Conservation (phyloP, 2,113 vertebrate genomes). For the Microtus pennsylvanicus region DNA sequence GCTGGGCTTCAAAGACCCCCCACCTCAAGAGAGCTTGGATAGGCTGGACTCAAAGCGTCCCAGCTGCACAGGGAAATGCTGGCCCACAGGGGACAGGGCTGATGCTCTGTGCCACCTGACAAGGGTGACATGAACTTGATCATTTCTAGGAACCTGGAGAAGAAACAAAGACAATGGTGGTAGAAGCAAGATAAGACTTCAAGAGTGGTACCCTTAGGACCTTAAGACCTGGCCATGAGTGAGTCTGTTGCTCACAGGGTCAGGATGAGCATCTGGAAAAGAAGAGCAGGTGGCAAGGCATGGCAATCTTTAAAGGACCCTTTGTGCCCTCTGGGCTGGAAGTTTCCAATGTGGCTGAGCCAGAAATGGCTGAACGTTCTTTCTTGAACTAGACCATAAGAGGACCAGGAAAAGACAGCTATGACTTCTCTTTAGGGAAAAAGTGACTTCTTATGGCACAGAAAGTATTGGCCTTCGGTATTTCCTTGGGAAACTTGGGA, state of each 20-base stretch:
- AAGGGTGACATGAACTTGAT: too few relatives aligned
- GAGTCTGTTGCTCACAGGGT: neutral
- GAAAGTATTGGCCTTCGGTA: neutral
- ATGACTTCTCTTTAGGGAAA: neutral
- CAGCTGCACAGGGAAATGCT: neutral
- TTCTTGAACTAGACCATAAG: neutral
- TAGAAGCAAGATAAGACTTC: neutral
- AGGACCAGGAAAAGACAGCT: neutral
- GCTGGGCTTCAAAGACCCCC: neutral
- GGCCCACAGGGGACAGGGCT: too few relatives aligned
- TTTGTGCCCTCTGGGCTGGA: neutral
- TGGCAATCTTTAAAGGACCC: neutral
- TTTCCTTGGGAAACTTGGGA: neutral
- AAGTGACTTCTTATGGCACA: neutral
- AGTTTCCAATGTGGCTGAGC: neutral
- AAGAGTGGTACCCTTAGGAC: too few relatives aligned
- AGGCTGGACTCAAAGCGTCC: neutral
- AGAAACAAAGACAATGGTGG: neutral
- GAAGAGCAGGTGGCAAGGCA: too few relatives aligned
- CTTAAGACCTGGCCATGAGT: neutral
- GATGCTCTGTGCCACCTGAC: neutral
- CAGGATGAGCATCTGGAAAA: neutral
- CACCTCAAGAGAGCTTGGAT: neutral
- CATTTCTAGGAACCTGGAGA: neutral
- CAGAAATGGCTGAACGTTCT: too few relatives aligned